Evolutionary conservation across 1,140 invertebrate species (phyloP), one percentile per base, ranked within the genome.

Genomic region (Panagrolaimus sp.): DNA sequence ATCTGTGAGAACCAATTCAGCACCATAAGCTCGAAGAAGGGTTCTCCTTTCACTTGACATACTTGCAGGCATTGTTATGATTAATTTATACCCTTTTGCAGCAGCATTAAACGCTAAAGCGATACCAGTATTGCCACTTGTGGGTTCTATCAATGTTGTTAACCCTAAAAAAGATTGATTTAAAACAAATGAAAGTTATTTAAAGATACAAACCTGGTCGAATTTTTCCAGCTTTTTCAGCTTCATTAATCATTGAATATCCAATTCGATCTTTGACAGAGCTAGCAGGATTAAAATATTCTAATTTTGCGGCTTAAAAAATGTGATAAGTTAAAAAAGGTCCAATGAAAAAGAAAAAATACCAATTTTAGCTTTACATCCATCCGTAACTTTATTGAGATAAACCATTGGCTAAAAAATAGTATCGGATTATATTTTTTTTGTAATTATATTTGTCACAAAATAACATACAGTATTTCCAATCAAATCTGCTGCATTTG

Each of bases 11-110:
- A 82, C 75, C 14, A 81, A 48, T 52, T 79, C 79, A 7, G 79
- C 77, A 12, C 80, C 80, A 69, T 74, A 81, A 12, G 80, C 79
- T 47, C 77, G 78, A 28, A 82, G 63, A 7, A 83, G 67, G n/a
- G 75, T 82, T 28, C 80, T 52, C 65, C 70, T 63, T 65, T 75
- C 73, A n/a, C 45, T 43, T 10, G 68, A 77, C 43, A 24, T 75
- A 44, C 64, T 85, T 12, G 84, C 75, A 10, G 85, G 84, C 84
- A 86, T 86, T 9, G 79, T 78, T n/a, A 85, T 71, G 64, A 86
- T 83, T 28, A 82, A 75, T 62, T 79, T 72, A 74, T 85, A 85
- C 10, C 84, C 84, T n/a, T 28, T 21, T 15, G 69, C 67, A 7
- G 75, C 77, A 12, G 67, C 67, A 5, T 69, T 70, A 46, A 71